Evolutionary conservation across 2,888 invertebrate species (phyloP), one percentile per base, ranked within the genome.

Genomic region (Hartigia nigra): DNA sequence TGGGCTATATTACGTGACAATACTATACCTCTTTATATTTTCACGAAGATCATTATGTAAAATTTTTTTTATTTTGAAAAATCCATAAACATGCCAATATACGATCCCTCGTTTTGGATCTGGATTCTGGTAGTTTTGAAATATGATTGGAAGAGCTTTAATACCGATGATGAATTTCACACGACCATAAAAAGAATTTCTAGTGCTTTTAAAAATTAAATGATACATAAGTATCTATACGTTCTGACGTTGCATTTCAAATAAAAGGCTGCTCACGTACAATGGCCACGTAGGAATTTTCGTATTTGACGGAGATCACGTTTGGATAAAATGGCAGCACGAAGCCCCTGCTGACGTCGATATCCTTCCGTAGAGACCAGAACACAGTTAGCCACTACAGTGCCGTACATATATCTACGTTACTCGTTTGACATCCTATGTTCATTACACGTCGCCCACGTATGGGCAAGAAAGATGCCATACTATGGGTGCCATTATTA

Each of bases 251-350:
- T 55, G 23, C 23, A 9, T 23, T 55, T 23, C 9, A 55, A 55
- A 55, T 23, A 23, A 55, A 23, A 55, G 23, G 23, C 55, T 55
- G 9, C 23, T 55, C 55, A 55, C 55, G 23, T 55, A 55, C 55
- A 55, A 55, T 55, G 82, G 79, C 84, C 88, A 90, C 89, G 89
- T 89, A 89, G 86, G 87, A 89, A 90, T 90, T 90, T 90, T 90
- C 89, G 89, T 90, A 89, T 89, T 90, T 88, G 87, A 85, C 85
- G 82, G 74, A 84, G 89, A 90, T 91, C 90, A 91, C 90, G 90
- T 91, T 90, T 90, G 88, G 88, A 90, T 88, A 90, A 91, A 90
- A 90, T 89, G 89, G 88, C 87, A 84, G 84, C 86, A 83, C 84
- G 86, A 85, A 89, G 87, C 85, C 84, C 84, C 84, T 79, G 80